Evolutionary conservation across 1,140 invertebrate species (phyloP).

Genomic region (Tetramorium alpestre): DNA sequence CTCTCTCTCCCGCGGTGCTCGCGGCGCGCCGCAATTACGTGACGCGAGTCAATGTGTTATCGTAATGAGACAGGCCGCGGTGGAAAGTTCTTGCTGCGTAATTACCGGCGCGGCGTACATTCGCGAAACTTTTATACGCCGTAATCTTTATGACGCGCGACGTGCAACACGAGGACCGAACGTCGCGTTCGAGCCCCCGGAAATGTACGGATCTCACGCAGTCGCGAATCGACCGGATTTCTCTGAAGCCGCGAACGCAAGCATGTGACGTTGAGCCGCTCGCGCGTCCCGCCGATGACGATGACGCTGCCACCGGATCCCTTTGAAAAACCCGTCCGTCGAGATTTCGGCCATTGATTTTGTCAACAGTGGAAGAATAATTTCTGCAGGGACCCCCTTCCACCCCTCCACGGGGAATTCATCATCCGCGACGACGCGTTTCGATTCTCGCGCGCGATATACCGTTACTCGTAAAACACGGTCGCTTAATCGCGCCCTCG

Average conservation of each 20-base stretch:
- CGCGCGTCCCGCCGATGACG: neutral
- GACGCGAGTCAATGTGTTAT: constrained; percentile 60
- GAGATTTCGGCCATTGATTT: constrained; percentile 43
- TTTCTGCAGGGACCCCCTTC: neutral
- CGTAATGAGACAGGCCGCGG: constrained; percentile 65
- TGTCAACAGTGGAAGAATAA: constrained; percentile 52
- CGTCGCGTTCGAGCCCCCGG: constrained; percentile 12
- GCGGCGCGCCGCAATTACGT: constrained; percentile 54
- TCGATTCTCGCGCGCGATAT: constrained; percentile 36
- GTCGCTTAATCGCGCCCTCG: constrained; percentile 26
- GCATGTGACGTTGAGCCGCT: neutral
- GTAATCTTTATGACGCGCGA: constrained; percentile 63
- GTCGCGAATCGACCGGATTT: constrained; percentile 14
- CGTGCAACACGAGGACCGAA: neutral
- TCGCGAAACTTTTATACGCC: constrained; percentile 54
- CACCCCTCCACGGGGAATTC: neutral
- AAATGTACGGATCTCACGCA: constrained; percentile 65
- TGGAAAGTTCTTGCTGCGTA: constrained; percentile 67
- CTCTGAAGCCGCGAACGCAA: constrained; percentile 3
- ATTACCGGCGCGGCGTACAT: constrained; percentile 45
- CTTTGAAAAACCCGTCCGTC: constrained; percentile 1
- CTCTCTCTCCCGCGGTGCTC: constrained; percentile 19
- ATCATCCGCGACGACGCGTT: constrained; percentile 30
- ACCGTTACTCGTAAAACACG: constrained; percentile 27
- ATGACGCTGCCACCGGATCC: neutral